These are phyloP conservation scores for Eilema griseolum DNA, from an alignment of 2,888 invertebrate species.

Conservation along the genomic window DNA sequence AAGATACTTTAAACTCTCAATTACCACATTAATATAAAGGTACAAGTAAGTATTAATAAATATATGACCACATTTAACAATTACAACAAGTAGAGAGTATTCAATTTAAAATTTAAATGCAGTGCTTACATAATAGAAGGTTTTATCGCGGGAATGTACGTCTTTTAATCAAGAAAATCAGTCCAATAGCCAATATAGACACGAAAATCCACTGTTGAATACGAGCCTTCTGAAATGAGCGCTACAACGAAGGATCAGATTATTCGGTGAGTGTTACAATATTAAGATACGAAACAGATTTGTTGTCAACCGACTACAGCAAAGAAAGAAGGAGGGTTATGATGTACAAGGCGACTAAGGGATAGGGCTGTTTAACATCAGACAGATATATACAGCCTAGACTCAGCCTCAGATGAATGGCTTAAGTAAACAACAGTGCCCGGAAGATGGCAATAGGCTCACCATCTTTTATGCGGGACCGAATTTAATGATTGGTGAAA, in stretches of 20 bases:
- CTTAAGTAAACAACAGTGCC: too few relatives aligned
- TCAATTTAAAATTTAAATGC: not conserved
- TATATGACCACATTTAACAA: not conserved
- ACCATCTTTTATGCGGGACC: too few relatives aligned
- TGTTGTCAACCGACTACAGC: too few relatives aligned
- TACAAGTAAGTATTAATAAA: not conserved
- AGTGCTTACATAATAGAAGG: constrained; percentile 22
- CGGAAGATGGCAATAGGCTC: too few relatives aligned
- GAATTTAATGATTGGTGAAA: too few relatives aligned
- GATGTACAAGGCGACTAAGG: too few relatives aligned
- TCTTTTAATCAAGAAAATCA: constrained; percentile 17
- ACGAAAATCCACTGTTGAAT: constrained; percentile 15
- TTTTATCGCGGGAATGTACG: constrained; percentile 14
- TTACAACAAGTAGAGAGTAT: not conserved
- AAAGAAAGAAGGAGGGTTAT: too few relatives aligned
- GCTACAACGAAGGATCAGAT: constrained; percentile 20
- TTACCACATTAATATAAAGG: not conserved
- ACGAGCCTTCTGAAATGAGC: not conserved
- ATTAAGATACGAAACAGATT: too few relatives aligned
- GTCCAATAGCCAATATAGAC: constrained; percentile 21
- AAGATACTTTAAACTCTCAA: not conserved
- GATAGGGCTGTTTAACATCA: too few relatives aligned
- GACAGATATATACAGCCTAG: too few relatives aligned
- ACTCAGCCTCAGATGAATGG: too few relatives aligned
- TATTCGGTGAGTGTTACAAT: not conserved